Evolutionary conservation across 1,140 invertebrate genomes (phyloP).

Genomic region (Ips typographus): DNA sequence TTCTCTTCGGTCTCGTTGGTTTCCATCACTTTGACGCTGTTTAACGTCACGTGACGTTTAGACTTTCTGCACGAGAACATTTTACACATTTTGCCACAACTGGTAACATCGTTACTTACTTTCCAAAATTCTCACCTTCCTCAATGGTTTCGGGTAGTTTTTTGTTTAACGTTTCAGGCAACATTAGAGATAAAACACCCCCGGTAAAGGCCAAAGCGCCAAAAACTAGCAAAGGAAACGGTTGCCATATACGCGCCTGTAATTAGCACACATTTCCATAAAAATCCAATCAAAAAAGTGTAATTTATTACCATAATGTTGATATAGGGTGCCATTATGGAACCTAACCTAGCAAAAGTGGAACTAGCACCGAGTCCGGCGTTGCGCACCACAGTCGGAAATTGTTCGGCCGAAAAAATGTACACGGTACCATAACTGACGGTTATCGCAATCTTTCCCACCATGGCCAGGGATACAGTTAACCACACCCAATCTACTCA

Average conservation of each 20-base stretch:
- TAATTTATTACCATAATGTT: constrained; percentile 57
- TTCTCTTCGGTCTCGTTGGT: no score
- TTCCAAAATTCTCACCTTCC: constrained; percentile 70
- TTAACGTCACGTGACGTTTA: no score
- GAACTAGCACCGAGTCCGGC: constrained; percentile 75
- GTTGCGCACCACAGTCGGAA: constrained; percentile 79
- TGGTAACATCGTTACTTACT: constrained; percentile 42
- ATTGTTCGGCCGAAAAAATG: constrained; percentile 78
- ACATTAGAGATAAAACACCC: constrained; percentile 65
- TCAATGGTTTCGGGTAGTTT: constrained; percentile 73
- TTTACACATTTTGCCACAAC: no score
- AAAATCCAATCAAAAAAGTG: neutral
- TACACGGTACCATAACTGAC: constrained; percentile 78
- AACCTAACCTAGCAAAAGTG: constrained; percentile 73
- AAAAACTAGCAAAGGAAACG: constrained; percentile 72
- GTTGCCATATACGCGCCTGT: constrained; percentile 54
- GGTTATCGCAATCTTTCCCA: constrained; percentile 81
- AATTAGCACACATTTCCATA: neutral
- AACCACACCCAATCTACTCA: constrained; percentile 59
- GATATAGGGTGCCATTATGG: constrained; percentile 72
- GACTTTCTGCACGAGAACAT: no score
- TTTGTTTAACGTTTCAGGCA: constrained; percentile 75
- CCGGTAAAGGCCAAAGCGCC: constrained; percentile 64
- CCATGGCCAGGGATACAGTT: constrained; percentile 68
- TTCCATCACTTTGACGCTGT: no score